phyloP scores from a whole-genome alignment of 1,140 invertebrate genomes.

The Capitella teleta region DNA sequence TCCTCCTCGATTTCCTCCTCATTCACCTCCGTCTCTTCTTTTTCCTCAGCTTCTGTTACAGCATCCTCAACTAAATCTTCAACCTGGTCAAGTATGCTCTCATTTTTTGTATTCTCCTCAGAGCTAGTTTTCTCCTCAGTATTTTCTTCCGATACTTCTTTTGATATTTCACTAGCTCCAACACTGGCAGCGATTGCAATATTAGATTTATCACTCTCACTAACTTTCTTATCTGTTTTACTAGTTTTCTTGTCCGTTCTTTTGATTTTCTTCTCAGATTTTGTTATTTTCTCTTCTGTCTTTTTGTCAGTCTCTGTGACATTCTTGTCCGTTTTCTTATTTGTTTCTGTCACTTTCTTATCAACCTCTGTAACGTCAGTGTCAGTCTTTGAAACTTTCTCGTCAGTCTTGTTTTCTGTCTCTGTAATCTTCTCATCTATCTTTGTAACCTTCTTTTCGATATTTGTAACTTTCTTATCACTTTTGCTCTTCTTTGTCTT shows the following conservation, averaged over 20 bases:
- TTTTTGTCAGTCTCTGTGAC: neutral
- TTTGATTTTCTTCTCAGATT: neutral
- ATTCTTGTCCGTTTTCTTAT: neutral
- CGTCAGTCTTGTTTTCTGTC: neutral
- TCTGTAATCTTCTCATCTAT: neutral
- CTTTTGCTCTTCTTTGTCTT: neutral
- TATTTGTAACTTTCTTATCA: neutral
- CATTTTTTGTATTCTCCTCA: neutral
- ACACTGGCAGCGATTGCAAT: neutral
- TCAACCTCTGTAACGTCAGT: neutral
- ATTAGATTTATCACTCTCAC: neutral
- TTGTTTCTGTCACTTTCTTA: constrained; percentile 1
- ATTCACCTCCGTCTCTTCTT: neutral
- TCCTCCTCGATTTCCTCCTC: neutral
- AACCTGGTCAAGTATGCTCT: neutral
- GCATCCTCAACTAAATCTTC: neutral
- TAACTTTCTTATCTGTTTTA: neutral
- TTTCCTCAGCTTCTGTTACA: neutral
- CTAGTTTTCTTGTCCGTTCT: neutral
- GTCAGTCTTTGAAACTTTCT: neutral
- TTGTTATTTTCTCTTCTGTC: neutral
- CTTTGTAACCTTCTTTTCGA: neutral
- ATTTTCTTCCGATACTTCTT: neutral
- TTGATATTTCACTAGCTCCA: neutral
- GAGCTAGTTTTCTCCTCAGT: constrained; percentile 1